These are phyloP conservation scores for Teinopalpus imperialis DNA, from an alignment of 2,888 invertebrate genomes.

Conservation along the genomic window DNA sequence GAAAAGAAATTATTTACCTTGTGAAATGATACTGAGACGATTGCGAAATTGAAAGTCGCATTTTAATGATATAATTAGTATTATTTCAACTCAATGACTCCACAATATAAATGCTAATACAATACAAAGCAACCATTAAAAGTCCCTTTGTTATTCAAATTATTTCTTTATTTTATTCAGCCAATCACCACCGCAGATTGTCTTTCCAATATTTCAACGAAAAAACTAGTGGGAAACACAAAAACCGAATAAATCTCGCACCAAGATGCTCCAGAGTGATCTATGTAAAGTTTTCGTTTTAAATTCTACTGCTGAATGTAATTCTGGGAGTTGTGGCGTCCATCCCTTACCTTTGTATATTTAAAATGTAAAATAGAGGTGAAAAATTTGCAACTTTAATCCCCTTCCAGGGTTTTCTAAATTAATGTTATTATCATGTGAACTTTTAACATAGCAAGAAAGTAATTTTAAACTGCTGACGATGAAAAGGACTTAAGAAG, in stretches of 20 bases:
- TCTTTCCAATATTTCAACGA: slow-evolving; percentile 40
- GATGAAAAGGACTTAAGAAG: too few species aligned
- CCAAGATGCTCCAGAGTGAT: slow-evolving; percentile 50
- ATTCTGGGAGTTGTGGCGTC: slow-evolving; percentile 35
- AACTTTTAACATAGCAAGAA: too few species aligned
- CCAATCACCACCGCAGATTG: slow-evolving; percentile 50
- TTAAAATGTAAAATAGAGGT: not conserved
- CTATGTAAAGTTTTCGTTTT: slow-evolving; percentile 52
- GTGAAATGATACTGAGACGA: too few species aligned
- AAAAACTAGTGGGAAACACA: slow-evolving; percentile 54
- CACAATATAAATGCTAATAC: slow-evolving; percentile 23
- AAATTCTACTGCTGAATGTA: slow-evolving; percentile 56
- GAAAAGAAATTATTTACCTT: too few species aligned
- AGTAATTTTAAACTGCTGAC: too few species aligned
- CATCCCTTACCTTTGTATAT: slow-evolving; percentile 10
- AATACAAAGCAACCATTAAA: slow-evolving; percentile 10
- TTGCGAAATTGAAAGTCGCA: too few species aligned
- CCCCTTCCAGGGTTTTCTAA: too few species aligned
- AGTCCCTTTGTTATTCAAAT: slow-evolving; percentile 32
- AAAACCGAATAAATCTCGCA: slow-evolving; percentile 68
- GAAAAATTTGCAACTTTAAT: not conserved
- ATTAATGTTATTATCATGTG: too few species aligned
- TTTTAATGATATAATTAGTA: too few species aligned
- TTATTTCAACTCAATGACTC: slow-evolving; percentile 9
- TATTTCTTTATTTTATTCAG: slow-evolving; percentile 45